These are phyloP conservation scores for Dromiciops gliroides DNA, from an alignment of 2,113 vertebrate genomes.

Conservation along the genomic window DNA sequence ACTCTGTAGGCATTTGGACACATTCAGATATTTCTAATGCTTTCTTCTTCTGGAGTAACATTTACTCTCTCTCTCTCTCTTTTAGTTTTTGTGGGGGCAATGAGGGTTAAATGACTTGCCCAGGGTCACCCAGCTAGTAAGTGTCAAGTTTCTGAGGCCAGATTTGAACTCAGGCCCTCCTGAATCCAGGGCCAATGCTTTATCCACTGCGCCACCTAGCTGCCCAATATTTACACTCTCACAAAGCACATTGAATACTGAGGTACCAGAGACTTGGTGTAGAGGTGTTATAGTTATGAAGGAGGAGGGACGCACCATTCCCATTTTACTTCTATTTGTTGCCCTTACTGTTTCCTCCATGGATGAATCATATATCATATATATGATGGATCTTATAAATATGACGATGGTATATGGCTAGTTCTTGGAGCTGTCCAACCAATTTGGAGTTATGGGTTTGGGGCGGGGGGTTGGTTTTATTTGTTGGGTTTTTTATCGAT, in stretches of 20 bases:
- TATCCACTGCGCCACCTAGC: no score
- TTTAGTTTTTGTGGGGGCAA: no score
- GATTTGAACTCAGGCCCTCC: no score
- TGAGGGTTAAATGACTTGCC: no score
- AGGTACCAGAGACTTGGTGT: no score
- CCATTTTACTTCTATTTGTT: not conserved
- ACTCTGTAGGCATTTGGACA: not conserved
- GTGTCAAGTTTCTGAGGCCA: no score
- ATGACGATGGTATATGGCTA: not conserved
- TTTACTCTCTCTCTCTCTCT: not conserved
- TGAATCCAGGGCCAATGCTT: no score
- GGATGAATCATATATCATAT: not conserved
- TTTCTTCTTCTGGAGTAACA: not conserved
- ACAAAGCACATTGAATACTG: not conserved
- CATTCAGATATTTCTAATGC: not conserved
- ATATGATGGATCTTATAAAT: not conserved
- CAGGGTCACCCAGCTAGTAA: no score
- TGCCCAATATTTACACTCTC: no score
- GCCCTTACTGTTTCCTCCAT: not conserved
- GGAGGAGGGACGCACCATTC: not conserved
- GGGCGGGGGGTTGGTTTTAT: no score
- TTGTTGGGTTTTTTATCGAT: not conserved
- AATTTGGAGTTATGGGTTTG: no score
- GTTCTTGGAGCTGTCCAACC: not conserved
- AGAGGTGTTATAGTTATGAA: no score